Evolutionary conservation across 2,888 invertebrate species (phyloP).

Genomic region (Stratiomys singularior): DNA sequence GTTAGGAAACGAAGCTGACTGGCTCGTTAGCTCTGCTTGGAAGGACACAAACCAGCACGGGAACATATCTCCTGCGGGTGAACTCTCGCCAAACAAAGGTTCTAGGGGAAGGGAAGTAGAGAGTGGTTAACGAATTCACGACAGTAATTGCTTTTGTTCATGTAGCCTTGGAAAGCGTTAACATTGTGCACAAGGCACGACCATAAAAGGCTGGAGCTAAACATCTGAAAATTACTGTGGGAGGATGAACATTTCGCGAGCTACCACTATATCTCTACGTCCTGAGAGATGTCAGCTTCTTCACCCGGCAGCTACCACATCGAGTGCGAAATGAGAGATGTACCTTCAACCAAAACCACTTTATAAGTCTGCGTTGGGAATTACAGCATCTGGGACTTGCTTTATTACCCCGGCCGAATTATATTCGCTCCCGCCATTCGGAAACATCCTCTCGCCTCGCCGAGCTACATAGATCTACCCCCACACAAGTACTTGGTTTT

Average conservation of each 20-base stretch:
- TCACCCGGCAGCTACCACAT: not conserved
- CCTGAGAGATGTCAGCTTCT: constrained; percentile 36
- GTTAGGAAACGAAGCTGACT: constrained; percentile 37
- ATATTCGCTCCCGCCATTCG: constrained; percentile 8
- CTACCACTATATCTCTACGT: not conserved
- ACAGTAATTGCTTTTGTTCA: not conserved
- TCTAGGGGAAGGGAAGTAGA: not conserved
- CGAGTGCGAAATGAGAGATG: not conserved
- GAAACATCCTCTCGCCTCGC: not conserved
- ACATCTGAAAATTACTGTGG: constrained; percentile 29
- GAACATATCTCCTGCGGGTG: constrained; percentile 21
- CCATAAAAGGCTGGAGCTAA: constrained; percentile 13
- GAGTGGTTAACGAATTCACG: constrained; percentile 5
- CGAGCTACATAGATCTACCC: not conserved
- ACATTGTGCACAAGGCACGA: no score
- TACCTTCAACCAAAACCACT: constrained; percentile 5
- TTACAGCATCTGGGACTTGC: constrained; percentile 32
- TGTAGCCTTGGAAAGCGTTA: no score
- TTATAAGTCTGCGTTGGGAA: constrained; percentile 36
- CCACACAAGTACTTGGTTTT: constrained; percentile 2
- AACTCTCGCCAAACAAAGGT: not conserved
- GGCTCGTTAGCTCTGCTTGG: not conserved
- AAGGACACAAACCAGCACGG: not conserved
- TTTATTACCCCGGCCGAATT: constrained; percentile 21
- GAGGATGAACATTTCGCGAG: constrained; percentile 11